These are phyloP conservation scores for Phlogophora meticulosa DNA, from an alignment of 2,888 invertebrate genomes.

Conservation along the genomic window DNA sequence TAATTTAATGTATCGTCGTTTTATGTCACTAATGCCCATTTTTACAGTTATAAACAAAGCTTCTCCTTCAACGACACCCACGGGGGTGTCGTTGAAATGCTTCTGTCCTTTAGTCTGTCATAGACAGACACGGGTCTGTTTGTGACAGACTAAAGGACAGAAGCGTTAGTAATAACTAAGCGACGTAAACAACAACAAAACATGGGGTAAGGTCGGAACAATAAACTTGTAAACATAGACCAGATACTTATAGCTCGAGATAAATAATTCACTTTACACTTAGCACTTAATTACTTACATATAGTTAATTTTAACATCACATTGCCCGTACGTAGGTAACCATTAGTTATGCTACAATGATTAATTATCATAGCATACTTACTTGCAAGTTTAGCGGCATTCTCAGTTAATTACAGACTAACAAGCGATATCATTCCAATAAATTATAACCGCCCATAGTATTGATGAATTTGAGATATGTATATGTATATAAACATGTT, in stretches of 20 bases:
- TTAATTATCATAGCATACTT: constrained; percentile 8
- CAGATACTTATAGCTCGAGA: not conserved
- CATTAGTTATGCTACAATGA: constrained; percentile 18
- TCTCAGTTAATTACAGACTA: constrained; percentile 39
- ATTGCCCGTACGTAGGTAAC: constrained; percentile 5
- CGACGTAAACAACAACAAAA: constrained; percentile 20
- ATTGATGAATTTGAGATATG: constrained; percentile 20
- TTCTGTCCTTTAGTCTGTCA: no score
- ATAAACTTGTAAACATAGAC: constrained; percentile 22
- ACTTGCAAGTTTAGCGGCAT: constrained; percentile 22
- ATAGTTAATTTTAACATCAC: constrained; percentile 31
- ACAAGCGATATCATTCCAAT: constrained; percentile 35
- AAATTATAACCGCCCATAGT: constrained; percentile 8
- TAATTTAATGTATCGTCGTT: no score
- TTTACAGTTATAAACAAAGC: not conserved
- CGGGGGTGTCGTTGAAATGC: no score
- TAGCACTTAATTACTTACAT: constrained; percentile 17
- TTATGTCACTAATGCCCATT: not conserved
- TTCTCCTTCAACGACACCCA: not conserved
- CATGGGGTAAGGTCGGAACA: constrained; percentile 5
- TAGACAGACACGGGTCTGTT: no score
- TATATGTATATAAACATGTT: constrained; percentile 38
- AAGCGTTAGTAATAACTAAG: constrained; percentile 3
- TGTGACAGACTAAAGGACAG: not conserved
- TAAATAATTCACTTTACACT: constrained; percentile 21